These are phyloP conservation scores for Upupa epops DNA, from an alignment of 2,113 vertebrate genomes.

Conservation along the genomic window DNA sequence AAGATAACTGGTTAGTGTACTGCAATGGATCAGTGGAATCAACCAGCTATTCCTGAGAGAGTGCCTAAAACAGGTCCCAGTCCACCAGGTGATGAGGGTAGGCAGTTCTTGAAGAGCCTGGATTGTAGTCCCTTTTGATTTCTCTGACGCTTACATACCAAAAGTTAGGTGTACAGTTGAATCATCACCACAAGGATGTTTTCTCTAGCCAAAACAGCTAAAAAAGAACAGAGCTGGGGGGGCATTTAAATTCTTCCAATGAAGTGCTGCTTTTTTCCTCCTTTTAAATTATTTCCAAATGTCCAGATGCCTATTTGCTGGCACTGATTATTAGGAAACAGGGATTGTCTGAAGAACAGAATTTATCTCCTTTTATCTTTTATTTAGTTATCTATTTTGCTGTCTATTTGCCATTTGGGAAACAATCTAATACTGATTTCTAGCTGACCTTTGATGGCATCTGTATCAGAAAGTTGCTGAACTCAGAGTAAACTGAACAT, in stretches of 20 bases:
- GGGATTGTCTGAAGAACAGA: background rate
- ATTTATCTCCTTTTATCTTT: background rate
- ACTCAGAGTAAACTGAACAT: background rate
- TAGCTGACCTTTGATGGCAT: background rate
- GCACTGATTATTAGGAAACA: background rate
- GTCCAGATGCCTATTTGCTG: background rate
- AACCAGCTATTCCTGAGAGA: background rate
- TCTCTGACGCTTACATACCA: slow-evolving; percentile 2
- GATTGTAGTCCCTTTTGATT: slow-evolving; percentile 15
- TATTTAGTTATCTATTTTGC: background rate
- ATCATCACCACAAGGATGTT: background rate
- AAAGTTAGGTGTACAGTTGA: background rate
- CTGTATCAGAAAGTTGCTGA: background rate
- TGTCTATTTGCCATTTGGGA: background rate
- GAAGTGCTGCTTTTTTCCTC: background rate
- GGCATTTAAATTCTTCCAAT: background rate
- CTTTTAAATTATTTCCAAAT: background rate
- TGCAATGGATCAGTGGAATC: background rate
- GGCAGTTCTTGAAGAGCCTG: slow-evolving; percentile 12
- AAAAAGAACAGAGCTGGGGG: background rate
- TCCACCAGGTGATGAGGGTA: background rate
- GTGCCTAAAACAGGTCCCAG: slow-evolving; percentile 3
- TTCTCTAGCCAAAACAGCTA: background rate
- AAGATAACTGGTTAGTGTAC: background rate
- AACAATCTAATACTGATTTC: background rate